Percentiles rank a stretch among this genome's conserved stretches.
Evolutionary conservation across 2,888 invertebrate species (phyloP).

Genomic region (Mythimna albipuncta): DNA sequence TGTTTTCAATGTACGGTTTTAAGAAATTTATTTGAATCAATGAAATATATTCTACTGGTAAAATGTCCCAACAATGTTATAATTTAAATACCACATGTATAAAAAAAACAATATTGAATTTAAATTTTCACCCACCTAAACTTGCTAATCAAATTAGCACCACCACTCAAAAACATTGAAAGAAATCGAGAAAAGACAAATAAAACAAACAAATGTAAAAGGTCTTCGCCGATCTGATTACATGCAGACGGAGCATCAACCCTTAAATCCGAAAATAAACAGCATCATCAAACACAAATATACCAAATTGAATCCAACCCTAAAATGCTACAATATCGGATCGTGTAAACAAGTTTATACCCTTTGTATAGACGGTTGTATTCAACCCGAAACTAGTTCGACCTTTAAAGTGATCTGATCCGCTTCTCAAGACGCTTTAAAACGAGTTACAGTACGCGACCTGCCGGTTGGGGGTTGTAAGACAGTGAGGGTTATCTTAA

Average conservation of each 20-base stretch:
- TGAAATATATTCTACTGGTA: not conserved
- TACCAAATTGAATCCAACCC: constrained; percentile 59
- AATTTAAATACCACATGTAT: not conserved
- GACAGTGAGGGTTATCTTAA: constrained; percentile 23
- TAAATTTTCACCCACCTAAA: not conserved
- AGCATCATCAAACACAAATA: constrained; percentile 51
- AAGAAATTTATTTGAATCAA: too few relatives aligned
- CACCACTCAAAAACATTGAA: constrained; percentile 20
- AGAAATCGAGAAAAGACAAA: constrained; percentile 11
- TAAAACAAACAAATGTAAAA: constrained; percentile 16
- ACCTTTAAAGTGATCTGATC: constrained; percentile 56
- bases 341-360: constrained; percentile 58
- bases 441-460: constrained; percentile 48
- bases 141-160: constrained; percentile 17
- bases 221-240: constrained; percentile 15
- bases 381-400: constrained; percentile 38
- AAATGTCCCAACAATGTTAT: not conserved
- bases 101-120: not conserved
- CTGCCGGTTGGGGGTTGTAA: constrained; percentile 30
- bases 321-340: constrained; percentile 57
- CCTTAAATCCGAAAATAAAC: constrained; percentile 59
- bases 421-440: constrained; percentile 40
- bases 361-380: constrained; percentile 46
- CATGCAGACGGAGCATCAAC: constrained; percentile 36
- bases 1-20: too few relatives aligned